Percentiles rank a stretch among this genome's conserved stretches.
phyloP scores from a whole-genome alignment of 2,113 vertebrate genomes.

The Neolamprologus cancellatus region DNA sequence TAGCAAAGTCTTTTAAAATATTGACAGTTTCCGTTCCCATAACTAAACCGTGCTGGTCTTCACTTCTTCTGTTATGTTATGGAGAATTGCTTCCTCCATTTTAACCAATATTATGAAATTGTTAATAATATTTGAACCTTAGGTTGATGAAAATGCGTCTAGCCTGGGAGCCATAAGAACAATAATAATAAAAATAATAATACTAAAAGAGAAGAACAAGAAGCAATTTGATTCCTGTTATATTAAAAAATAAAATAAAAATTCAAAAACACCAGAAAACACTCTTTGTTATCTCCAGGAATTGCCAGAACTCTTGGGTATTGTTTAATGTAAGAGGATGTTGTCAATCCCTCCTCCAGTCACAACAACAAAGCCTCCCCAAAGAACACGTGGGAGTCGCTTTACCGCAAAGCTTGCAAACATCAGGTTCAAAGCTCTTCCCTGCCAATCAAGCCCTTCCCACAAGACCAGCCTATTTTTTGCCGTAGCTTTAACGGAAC shows the following conservation, averaged over 20 bases:
- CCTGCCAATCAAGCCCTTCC: slow-evolving; percentile 8
- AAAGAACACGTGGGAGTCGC: not conserved
- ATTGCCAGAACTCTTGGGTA: not conserved
- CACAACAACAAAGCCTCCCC: slow-evolving; percentile 15
- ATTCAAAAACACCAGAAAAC: not conserved
- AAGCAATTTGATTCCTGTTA: not conserved
- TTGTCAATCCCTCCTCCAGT: not conserved
- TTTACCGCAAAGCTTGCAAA: not conserved
- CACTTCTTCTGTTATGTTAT: not conserved
- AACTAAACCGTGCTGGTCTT: not conserved
- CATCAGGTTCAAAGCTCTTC: not conserved
- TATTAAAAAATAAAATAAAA: fast-evolving
- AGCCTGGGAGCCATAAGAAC: not conserved
- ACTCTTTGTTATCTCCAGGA: not conserved
- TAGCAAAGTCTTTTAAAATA: not conserved
- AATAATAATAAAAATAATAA: not conserved
- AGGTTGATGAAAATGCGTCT: not conserved
- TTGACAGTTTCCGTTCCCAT: fast-evolving
- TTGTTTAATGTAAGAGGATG: not conserved
- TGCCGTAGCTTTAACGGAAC: not conserved
- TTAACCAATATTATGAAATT: not conserved
- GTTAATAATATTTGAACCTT: not conserved
- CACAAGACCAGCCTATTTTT: not conserved
- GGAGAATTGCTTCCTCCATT: fast-evolving
- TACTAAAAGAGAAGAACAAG: not conserved